Conservation (phyloP, 53 echinoderm and acorn worm genomes). For the Stichopus horrens region DNA sequence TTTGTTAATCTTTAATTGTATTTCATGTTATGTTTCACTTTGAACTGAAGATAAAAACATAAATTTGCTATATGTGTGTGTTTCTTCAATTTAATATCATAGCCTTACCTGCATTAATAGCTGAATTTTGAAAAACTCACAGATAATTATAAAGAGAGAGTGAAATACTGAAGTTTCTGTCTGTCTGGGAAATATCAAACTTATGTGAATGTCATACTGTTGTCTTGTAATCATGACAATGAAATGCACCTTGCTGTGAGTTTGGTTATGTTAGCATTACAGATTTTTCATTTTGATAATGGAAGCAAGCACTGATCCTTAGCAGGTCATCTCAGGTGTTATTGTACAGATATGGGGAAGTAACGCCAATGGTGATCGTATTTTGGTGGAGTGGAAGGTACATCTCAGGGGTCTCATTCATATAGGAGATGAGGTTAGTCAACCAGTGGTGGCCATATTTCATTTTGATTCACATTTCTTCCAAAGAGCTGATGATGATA, state of each 20-base stretch:
- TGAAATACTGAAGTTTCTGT: too few species aligned
- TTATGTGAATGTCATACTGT: neutral
- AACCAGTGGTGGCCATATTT: neutral
- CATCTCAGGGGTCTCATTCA: conserved; percentile 78
- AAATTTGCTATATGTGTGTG: too few species aligned
- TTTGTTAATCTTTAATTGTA: too few species aligned
- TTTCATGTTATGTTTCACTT: too few species aligned
- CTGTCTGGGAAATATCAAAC: neutral
- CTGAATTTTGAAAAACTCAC: too few species aligned
- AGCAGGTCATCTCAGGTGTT: conserved; percentile 47
- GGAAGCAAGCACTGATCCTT: neutral
- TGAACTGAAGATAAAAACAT: too few species aligned
- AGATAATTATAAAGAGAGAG: too few species aligned
- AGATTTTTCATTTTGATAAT: neutral
- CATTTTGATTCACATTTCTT: too few species aligned
- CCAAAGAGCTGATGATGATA: too few species aligned
- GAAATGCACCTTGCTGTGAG: neutral
- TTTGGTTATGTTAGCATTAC: neutral
- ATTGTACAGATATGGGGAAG: conserved; percentile 79
- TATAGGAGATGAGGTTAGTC: conserved; percentile 72
- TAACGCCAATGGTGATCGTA: conserved; percentile 53
- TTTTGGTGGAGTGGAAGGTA: conserved; percentile 84
- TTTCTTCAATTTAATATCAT: too few species aligned
- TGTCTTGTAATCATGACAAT: neutral
- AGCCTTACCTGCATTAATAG: too few species aligned